A percentile compares a stretch with the other conserved stretches of the same genome.
These are phyloP conservation scores for Ptyas mucosa DNA, from an alignment of 2,113 vertebrate genomes.

Conservation along the genomic window DNA sequence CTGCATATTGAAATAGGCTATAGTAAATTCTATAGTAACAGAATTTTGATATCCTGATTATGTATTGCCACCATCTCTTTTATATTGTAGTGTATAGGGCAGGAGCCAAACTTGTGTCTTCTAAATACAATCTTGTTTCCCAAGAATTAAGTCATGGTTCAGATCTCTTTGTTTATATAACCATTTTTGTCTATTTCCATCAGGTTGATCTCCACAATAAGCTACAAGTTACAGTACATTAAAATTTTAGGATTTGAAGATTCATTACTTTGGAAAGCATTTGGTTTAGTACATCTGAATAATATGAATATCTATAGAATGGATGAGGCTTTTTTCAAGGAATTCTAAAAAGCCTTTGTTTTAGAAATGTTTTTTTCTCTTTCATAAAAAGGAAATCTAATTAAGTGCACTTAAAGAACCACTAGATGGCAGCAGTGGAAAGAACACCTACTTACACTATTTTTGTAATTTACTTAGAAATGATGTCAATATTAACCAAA, in stretches of 20 bases:
- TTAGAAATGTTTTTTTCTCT: background rate
- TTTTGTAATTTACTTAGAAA: background rate
- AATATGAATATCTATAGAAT: background rate
- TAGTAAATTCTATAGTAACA: background rate
- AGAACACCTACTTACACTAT: conserved; percentile 29
- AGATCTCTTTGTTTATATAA: background rate
- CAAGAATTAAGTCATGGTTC: background rate
- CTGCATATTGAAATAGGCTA: background rate
- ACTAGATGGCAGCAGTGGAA: conserved; percentile 70
- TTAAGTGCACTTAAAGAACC: conserved; percentile 28
- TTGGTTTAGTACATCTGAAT: background rate
- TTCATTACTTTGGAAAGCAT: background rate
- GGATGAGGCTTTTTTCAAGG: background rate
- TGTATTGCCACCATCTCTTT: background rate
- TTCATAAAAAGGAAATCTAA: background rate
- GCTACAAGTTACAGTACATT: background rate
- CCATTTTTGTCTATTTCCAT: background rate
- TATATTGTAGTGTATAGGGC: background rate
- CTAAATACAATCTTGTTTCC: background rate
- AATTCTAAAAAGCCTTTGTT: background rate
- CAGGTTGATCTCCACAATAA: background rate
- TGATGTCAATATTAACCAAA: background rate
- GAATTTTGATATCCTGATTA: background rate
- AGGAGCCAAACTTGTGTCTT: background rate
- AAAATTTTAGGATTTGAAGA: background rate